phyloP scores from a whole-genome alignment of 2,797 vertebrate genomes.

The Pseudocheirus occidentalis region DNA sequence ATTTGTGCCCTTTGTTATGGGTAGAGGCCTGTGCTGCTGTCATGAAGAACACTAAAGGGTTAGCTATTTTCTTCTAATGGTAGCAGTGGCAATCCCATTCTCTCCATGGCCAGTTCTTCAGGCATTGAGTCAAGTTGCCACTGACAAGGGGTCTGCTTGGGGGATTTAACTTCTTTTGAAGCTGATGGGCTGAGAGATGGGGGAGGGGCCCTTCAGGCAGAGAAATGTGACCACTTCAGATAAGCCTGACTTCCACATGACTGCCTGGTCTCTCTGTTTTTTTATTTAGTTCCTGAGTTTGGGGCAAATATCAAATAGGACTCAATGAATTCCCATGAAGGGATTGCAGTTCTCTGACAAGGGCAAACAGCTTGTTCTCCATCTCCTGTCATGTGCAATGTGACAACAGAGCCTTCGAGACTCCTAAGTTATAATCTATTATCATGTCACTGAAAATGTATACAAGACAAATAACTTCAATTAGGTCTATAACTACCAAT shows the following conservation, averaged over 20 bases:
- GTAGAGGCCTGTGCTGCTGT: neutral
- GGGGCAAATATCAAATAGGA: neutral
- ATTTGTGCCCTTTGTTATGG: neutral
- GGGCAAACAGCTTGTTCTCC: neutral
- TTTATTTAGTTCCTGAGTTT: neutral
- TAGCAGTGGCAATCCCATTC: neutral
- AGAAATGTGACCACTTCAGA: neutral
- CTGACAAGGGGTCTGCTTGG: neutral
- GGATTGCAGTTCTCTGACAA: neutral
- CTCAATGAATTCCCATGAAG: neutral
- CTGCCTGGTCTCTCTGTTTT: neutral
- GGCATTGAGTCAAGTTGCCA: neutral
- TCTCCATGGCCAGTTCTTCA: neutral
- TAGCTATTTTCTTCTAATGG: neutral
- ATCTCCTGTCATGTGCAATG: neutral
- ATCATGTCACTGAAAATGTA: neutral
- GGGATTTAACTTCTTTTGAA: neutral
- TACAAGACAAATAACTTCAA: conserved; percentile 19
- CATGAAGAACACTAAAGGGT: neutral
- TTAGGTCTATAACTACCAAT: neutral
- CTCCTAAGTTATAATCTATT: neutral
- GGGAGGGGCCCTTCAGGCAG: neutral
- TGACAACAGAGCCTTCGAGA: neutral
- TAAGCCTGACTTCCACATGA: neutral
- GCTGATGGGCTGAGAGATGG: neutral